Percentiles rank a stretch among this genome's conserved stretches.
Conservation (phyloP, 2,888 invertebrate genomes). For the Epinotia ramella region DNA sequence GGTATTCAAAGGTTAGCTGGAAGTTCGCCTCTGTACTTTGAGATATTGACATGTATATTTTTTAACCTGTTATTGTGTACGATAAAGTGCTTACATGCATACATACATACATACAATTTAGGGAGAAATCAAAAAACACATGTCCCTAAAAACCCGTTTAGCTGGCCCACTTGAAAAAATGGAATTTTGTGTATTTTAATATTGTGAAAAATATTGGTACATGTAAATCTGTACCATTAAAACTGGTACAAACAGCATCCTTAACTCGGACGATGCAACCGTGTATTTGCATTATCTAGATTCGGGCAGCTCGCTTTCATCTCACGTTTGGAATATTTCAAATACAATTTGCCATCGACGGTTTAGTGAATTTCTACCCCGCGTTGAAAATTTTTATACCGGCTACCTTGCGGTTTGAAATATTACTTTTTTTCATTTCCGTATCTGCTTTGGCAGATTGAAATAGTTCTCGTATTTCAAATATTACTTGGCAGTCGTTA, state of each 20-base stretch:
- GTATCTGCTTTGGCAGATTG: conserved; percentile 22
- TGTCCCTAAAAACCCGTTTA: too few species aligned
- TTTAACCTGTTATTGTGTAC: too few species aligned
- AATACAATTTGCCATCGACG: conserved; percentile 77
- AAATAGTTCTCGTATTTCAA: conserved; percentile 14
- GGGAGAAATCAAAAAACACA: too few species aligned
- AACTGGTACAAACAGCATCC: conserved; percentile 30
- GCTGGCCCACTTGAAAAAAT: too few species aligned
- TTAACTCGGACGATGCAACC: conserved; percentile 56
- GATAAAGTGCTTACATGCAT: too few species aligned
- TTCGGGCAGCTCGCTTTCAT: conserved; percentile 74
- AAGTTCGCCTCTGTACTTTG: too few species aligned
- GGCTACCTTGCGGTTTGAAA: conserved; percentile 25
- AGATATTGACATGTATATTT: too few species aligned
- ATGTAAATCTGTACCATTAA: conserved; percentile 14
- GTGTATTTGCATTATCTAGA: conserved; percentile 77
- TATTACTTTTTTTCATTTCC: conserved; percentile 24
- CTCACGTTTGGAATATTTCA: conserved; percentile 75
- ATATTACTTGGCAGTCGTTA: conserved; percentile 4
- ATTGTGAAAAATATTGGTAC: neutral
- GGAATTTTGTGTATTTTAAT: too few species aligned
- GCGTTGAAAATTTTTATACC: conserved; percentile 42
- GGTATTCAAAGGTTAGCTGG: too few species aligned
- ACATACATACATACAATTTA: too few species aligned
- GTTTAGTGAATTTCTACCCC: conserved; percentile 65